Conservation (phyloP, 2,113 vertebrate species). For the Sinocyclocheilus grahami region DNA sequence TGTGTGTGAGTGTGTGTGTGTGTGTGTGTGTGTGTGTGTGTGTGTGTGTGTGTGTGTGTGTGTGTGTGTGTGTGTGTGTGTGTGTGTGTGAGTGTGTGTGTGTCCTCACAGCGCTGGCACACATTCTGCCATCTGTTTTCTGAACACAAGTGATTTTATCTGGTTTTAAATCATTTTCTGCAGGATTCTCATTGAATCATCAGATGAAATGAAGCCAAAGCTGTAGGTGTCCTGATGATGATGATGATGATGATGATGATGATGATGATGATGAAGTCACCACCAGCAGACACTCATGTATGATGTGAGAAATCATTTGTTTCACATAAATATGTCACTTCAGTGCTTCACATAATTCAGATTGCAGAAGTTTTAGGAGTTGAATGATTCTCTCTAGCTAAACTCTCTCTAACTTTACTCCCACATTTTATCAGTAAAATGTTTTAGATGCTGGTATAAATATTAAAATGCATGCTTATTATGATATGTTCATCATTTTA, state of each 20-base stretch:
- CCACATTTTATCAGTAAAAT: neutral
- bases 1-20: no score
- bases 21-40: neutral
- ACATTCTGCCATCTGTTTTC: neutral
- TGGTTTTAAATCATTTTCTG: neutral
- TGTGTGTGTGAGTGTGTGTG: no score
- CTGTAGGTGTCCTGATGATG: neutral
- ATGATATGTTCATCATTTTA: neutral
- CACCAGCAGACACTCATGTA: no score
- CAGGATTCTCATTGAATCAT: neutral
- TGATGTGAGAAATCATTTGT: no score
- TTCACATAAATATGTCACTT: neutral
- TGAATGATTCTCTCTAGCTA: no score
- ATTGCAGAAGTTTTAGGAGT: neutral
- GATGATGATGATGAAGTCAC: neutral
- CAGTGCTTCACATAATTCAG: neutral
- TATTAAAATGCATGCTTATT: neutral
- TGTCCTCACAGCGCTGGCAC: neutral
- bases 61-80: no score
- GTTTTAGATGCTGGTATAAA: neutral
- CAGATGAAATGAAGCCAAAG: neutral
- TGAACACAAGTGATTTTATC: neutral
- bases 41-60: no score
- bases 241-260: neutral
- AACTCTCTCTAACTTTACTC: no score